Percentiles rank a stretch among this genome's conserved stretches.
Conservation (phyloP, 2,797 vertebrate species). For the Sandelia bainsii region DNA sequence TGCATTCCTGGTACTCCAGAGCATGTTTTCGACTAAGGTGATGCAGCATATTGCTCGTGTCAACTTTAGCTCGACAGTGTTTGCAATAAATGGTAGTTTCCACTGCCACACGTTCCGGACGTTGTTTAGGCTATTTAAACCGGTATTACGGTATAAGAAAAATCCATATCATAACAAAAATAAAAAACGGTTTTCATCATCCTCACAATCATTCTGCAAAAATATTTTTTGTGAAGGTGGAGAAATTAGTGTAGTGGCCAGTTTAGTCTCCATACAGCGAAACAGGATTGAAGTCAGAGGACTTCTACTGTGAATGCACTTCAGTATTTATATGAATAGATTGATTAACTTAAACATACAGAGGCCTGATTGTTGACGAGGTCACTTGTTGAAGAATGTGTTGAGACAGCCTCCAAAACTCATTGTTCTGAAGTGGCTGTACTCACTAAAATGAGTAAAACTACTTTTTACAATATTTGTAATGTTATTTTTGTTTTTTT, state of each 20-base stretch:
- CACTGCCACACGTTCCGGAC: too few relatives aligned
- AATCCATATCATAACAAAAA: too few relatives aligned
- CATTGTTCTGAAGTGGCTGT: constrained; percentile 6
- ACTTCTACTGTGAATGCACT: constrained; percentile 44
- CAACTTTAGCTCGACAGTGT: too few relatives aligned
- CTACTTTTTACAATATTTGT: neutral
- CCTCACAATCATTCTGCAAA: neutral
- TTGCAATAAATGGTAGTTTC: too few relatives aligned
- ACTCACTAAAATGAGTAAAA: neutral
- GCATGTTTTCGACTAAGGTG: too few relatives aligned
- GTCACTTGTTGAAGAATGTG: constrained; percentile 47
- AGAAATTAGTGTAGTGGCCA: constrained; percentile 5
- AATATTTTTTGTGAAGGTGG: neutral
- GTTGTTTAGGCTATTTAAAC: too few relatives aligned
- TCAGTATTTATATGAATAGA: constrained; percentile 53
- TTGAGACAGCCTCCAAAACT: constrained; percentile 21
- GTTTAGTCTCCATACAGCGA: neutral
- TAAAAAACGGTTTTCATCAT: too few relatives aligned
- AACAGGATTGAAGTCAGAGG: neutral
- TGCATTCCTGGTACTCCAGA: too few relatives aligned
- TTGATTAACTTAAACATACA: constrained; percentile 48
- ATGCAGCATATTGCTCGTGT: too few relatives aligned
- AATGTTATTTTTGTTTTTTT: neutral
- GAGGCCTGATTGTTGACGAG: constrained; percentile 58
- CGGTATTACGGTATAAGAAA: too few relatives aligned